phyloP scores from a whole-genome alignment of 2,888 invertebrate species.

The Ptilodon capucinus region DNA sequence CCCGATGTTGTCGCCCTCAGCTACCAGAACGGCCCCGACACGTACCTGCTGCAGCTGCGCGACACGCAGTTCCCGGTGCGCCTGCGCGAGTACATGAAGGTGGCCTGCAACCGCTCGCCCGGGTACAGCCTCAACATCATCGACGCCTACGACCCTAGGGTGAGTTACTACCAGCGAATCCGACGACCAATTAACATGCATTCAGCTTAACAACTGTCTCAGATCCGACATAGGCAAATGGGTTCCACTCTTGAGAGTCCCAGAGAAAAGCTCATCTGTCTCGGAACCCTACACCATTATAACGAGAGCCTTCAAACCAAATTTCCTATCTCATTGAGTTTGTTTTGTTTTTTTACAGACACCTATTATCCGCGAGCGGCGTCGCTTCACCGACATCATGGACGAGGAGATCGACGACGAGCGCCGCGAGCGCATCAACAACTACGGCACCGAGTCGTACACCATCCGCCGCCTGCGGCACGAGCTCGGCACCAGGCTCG shows the following conservation, averaged over 20 bases:
- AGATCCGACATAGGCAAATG: too few species aligned
- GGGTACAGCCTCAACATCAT: slow-evolving; percentile 86
- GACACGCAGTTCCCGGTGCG: slow-evolving; percentile 98
- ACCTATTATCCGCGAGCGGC: slow-evolving; percentile 93
- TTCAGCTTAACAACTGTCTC: too few species aligned
- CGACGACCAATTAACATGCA: too few species aligned
- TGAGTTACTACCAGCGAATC: slow-evolving; percentile 75
- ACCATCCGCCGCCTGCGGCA: slow-evolving; percentile 90
- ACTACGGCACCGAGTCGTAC: slow-evolving; percentile 88
- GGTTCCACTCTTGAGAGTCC: too few species aligned
- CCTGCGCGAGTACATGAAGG: slow-evolving; percentile 96
- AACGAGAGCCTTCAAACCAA: too few species aligned
- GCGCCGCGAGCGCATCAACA: slow-evolving; percentile 89
- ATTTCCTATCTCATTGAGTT: too few species aligned
- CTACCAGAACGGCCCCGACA: slow-evolving; percentile 98
- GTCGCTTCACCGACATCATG: slow-evolving; percentile 96
- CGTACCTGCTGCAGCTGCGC: slow-evolving; percentile 95
- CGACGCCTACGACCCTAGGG: slow-evolving; percentile 91
- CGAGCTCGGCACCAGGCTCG: slow-evolving; percentile 88
- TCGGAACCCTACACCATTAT: too few species aligned
- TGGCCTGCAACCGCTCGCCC: slow-evolving; percentile 90
- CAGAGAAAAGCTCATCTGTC: too few species aligned
- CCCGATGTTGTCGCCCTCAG: slow-evolving; percentile 65
- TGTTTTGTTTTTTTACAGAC: slow-evolving; percentile 75
- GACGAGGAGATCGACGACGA: slow-evolving; percentile 98